Percentiles rank a stretch among this genome's conserved stretches.
phyloP scores from a whole-genome alignment of 2,113 vertebrate genomes.

The Odontesthes bonariensis region DNA sequence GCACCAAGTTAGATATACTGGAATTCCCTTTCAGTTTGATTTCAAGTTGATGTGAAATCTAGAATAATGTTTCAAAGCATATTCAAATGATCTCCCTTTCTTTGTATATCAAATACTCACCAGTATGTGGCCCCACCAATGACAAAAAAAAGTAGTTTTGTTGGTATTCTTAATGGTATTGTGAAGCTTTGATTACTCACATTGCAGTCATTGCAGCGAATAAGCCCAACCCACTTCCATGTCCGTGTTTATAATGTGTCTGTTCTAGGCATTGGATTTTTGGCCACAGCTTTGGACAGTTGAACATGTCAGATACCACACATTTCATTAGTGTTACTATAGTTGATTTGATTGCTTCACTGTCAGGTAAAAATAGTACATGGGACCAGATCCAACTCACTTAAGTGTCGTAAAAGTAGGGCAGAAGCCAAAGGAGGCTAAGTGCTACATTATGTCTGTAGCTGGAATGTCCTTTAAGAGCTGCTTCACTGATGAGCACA shows the following conservation, averaged over 20 bases:
- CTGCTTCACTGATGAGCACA: slow-evolving; percentile 23
- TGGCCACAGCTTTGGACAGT: slow-evolving; percentile 26
- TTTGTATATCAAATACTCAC: too few relatives aligned
- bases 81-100: too few relatives aligned
- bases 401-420: slow-evolving; percentile 50
- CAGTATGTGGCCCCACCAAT: too few relatives aligned
- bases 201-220: too few relatives aligned
- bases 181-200: too few relatives aligned
- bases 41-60: too few relatives aligned
- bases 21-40: too few relatives aligned
- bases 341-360: slow-evolving; percentile 31
- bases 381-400: slow-evolving; percentile 15
- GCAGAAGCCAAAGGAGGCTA: slow-evolving; percentile 41
- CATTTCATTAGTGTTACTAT: not conserved
- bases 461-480: slow-evolving; percentile 22
- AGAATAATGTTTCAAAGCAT: too few relatives aligned
- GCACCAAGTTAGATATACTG: too few relatives aligned
- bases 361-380: slow-evolving; percentile 52
- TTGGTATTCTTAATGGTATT: too few relatives aligned
- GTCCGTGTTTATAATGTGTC: not conserved
- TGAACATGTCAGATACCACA: slow-evolving; percentile 21
- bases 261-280: slow-evolving; percentile 5
- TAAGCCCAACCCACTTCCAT: not conserved
- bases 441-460: slow-evolving; percentile 48
- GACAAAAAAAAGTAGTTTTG: too few relatives aligned